Percentiles rank a stretch among this genome's conserved stretches.
Evolutionary conservation across 2,797 vertebrate genomes (phyloP).

Genomic region (Sebastes kiyomatsui): DNA sequence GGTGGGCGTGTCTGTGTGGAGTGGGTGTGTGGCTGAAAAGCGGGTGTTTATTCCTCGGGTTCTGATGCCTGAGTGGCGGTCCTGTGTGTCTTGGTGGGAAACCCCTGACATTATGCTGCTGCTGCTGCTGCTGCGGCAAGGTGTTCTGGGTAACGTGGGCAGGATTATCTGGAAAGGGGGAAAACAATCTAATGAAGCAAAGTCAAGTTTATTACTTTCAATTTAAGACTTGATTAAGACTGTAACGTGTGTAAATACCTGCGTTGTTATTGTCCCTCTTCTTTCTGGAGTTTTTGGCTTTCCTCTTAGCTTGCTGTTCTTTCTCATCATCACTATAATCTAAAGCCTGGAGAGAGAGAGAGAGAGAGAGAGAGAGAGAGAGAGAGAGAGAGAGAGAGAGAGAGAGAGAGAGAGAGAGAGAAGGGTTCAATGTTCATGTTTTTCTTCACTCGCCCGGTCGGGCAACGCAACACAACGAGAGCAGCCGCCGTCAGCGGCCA

Average conservation of each 20-base stretch:
- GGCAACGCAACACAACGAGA: no score
- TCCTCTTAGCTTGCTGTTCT: slow-evolving; percentile 88
- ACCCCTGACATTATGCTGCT: neutral
- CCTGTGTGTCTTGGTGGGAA: slow-evolving; percentile 27
- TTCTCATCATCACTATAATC: slow-evolving; percentile 95
- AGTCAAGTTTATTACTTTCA: neutral
- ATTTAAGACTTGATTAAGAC: neutral
- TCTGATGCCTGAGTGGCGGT: slow-evolving; percentile 42
- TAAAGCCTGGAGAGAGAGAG: slow-evolving; percentile 79
- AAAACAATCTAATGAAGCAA: neutral
- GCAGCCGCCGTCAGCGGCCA: no score
- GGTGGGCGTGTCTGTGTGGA: neutral
- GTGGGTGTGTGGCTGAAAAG: neutral
- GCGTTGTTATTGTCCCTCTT: slow-evolving; percentile 63
- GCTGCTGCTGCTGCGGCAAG: slow-evolving; percentile 6
- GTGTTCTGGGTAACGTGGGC: slow-evolving; percentile 11
- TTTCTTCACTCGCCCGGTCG: no score
- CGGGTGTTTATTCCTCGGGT: slow-evolving; percentile 9
- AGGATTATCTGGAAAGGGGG: slow-evolving; percentile 24
- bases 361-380: neutral
- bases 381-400: neutral
- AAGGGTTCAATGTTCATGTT: neutral
- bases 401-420: neutral
- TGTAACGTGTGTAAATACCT: slow-evolving; percentile 25
- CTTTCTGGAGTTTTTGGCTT: slow-evolving; percentile 75